Evolutionary conservation across 2,797 vertebrate genomes (phyloP), one percentile per base, ranked within the genome.

Genomic region (Dicrostonyx torquatus): DNA sequence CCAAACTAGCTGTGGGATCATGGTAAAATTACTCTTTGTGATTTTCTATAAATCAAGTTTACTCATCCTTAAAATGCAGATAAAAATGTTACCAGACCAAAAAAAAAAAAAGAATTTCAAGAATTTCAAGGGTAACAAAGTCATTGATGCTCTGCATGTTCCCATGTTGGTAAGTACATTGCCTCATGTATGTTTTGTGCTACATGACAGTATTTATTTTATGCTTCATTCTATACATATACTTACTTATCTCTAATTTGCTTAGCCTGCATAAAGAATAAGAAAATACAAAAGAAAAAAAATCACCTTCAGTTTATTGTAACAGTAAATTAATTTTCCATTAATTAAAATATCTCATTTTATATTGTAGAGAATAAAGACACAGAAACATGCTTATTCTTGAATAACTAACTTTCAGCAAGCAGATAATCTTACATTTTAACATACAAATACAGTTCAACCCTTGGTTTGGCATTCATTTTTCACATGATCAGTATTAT

Each of bases 1-100:
- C 64, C 29, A 75, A 11, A 29, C 2, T 77, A 73, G 11, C 34
- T 62, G 0, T 89, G 48, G 93, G 45, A 50, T 5, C 43, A 72
- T 48, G 48, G 26, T 14, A 80, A 75, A 70, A 3, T 58, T 80
- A 17, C 55, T 95, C 18, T 87, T 18, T 48, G 17, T 89, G 53
- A 79, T 70, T 92, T 58, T 70, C 11, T 92, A 31, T 66, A 80
- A 82, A 80, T 92, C 62, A 48, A 55, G 8, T 91, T 94, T 93
- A 37, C 14, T 94, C 9, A 64, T 89, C 34, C 72, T 17, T 53
- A 89, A 89, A 92, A 91, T 31, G 7, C 14, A 60, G 64, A 85
- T 31, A 76, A 84, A 26, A 72, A 70, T 64, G 11, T 79, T 50
- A 40, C 2, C 29, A 43, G 62, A 48, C 0, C 79, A 77, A 26